Evolutionary conservation across 2,113 vertebrate species (phyloP).

Genomic region (Campylomormyrus numenius): DNA sequence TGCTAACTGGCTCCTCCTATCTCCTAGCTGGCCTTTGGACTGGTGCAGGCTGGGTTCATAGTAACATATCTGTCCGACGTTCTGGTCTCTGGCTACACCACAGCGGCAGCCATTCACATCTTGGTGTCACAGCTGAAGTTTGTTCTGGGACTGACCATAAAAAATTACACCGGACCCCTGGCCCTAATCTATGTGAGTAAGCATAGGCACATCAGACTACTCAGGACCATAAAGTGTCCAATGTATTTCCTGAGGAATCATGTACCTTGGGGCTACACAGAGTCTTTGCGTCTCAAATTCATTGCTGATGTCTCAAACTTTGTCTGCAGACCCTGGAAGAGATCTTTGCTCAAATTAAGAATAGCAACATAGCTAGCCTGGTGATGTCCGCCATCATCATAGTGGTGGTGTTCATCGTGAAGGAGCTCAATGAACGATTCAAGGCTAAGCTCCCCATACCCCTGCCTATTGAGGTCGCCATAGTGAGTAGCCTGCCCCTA

Average conservation of each 20-base stretch:
- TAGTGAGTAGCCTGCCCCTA: constrained; percentile 64
- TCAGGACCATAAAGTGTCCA: neutral
- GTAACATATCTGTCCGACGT: constrained; percentile 90
- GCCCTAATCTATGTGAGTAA: constrained; percentile 78
- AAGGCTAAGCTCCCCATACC: constrained; percentile 82
- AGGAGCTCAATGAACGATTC: constrained; percentile 84
- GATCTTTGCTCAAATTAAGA: constrained; percentile 69
- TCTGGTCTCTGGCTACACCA: constrained; percentile 87
- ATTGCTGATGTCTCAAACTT: constrained; percentile 10
- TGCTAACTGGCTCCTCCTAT: neutral
- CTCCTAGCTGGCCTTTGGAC: constrained; percentile 71
- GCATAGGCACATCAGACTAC: neutral
- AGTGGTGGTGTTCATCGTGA: constrained; percentile 71
- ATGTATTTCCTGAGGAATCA: neutral
- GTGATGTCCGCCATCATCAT: constrained; percentile 78
- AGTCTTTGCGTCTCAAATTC: neutral
- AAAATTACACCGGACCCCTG: constrained; percentile 64
- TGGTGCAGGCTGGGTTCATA: constrained; percentile 79
- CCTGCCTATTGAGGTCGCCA: constrained; percentile 85
- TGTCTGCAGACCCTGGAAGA: constrained; percentile 68
- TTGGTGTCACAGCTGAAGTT: constrained; percentile 93
- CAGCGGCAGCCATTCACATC: constrained; percentile 85
- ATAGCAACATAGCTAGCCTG: constrained; percentile 79
- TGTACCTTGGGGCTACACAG: neutral
- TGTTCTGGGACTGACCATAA: constrained; percentile 73